Evolutionary conservation across 92 coral and sea anemone species (phyloP).

Genomic region (Heteractis magnifica): DNA sequence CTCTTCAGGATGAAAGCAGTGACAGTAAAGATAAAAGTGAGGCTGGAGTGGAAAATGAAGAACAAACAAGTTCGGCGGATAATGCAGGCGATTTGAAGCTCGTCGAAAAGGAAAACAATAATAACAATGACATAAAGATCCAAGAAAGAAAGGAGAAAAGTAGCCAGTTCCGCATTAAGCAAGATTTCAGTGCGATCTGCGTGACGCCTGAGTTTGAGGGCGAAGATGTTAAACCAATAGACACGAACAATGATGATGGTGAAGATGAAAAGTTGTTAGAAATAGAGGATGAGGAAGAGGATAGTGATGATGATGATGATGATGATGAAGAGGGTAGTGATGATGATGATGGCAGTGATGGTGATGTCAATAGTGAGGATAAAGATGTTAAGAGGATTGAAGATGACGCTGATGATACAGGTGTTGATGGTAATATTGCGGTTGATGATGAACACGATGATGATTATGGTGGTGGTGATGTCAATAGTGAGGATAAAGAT

Average conservation of each 20-base stretch:
- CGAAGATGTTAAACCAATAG: slow-evolving; percentile 78
- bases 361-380: not conserved
- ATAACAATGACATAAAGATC: slow-evolving; percentile 1
- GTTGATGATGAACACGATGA: not conserved
- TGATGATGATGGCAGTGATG: slow-evolving; percentile 4
- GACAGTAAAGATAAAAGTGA: not conserved
- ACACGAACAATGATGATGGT: slow-evolving; percentile 18
- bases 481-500: not conserved
- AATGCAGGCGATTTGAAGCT: not conserved
- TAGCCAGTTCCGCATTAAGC: slow-evolving; percentile 58
- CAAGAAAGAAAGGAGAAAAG: slow-evolving; percentile 5
- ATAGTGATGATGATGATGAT: not conserved
- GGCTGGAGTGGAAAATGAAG: not conserved
- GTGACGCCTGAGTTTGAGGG: slow-evolving; percentile 82
- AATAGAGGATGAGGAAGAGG: slow-evolving; percentile 26
- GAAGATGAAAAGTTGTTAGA: slow-evolving; percentile 19
- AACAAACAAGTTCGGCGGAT: not conserved
- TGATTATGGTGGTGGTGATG: not conserved
- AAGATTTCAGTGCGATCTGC: slow-evolving; percentile 73
- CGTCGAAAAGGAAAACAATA: not conserved
- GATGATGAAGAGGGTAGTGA: not conserved
- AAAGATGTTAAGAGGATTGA: not conserved
- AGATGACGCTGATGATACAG: not conserved
- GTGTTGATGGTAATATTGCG: too few relatives aligned
- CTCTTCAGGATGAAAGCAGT: not conserved